These are phyloP conservation scores for Apodemus sylvaticus DNA, from an alignment of 2,113 vertebrate genomes.

Conservation along the genomic window DNA sequence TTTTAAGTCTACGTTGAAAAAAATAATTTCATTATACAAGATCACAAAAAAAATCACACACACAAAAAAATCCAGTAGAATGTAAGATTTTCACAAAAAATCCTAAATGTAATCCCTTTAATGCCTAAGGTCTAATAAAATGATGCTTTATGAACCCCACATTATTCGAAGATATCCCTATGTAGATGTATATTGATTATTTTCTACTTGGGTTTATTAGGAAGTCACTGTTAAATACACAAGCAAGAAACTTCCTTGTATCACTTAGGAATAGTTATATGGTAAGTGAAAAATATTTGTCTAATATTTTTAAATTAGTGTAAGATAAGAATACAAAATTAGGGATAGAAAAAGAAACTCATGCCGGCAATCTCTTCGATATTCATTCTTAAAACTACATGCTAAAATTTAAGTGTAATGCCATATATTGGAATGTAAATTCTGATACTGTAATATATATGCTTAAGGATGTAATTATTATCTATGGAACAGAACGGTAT, in stretches of 20 bases:
- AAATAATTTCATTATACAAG: background rate
- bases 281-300: constrained; percentile 10
- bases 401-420: constrained; percentile 21
- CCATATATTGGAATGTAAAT: background rate
- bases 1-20: constrained; percentile 26
- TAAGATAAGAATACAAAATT: constrained; percentile 20
- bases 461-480: background rate
- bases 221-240: background rate
- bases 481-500: background rate
- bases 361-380: background rate
- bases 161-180: constrained; percentile 36
- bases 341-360: constrained; percentile 20
- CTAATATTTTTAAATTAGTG: background rate
- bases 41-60: constrained; percentile 3
- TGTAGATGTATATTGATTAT: background rate
- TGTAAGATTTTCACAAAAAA: background rate
- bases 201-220: background rate
- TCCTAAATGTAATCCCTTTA: background rate
- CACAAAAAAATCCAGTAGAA: background rate
- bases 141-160: background rate
- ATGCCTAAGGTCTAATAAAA: background rate
- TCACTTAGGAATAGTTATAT: background rate
- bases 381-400: constrained; percentile 11
- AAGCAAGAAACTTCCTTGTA: background rate
- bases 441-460: background rate